Percentiles rank a stretch among this genome's conserved stretches.
Evolutionary conservation across 2,113 vertebrate genomes (phyloP).

Genomic region (Phrynocephalus versicolor): DNA sequence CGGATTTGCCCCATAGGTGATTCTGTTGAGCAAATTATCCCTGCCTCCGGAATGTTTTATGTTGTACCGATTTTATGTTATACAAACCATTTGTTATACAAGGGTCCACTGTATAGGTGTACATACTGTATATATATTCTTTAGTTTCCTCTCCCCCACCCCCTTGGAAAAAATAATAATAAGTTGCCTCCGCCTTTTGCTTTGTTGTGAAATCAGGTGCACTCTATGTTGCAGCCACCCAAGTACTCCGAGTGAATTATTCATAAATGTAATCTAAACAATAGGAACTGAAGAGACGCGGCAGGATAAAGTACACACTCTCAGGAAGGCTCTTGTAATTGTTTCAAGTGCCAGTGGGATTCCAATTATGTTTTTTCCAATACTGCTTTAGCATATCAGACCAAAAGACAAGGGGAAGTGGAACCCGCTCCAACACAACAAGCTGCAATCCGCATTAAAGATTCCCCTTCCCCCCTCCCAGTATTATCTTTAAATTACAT

Average conservation of each 20-base stretch:
- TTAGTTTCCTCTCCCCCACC: no score
- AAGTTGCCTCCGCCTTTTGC: background rate
- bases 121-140: background rate
- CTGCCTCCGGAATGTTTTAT: no score
- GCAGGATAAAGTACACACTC: fast-evolving
- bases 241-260: conserved; percentile 44
- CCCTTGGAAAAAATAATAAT: background rate
- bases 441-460: background rate
- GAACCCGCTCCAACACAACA: background rate
- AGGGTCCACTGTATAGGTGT: no score
- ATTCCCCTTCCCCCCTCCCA: no score
- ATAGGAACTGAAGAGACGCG: conserved; percentile 30
- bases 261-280: conserved; percentile 42
- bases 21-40: no score
- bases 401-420: fast-evolving
- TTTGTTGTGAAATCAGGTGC: conserved; percentile 30
- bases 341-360: conserved; percentile 26
- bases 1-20: no score
- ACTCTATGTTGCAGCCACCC: background rate
- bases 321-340: conserved; percentile 22
- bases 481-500: conserved; percentile 18
- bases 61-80: no score
- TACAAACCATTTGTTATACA: no score
- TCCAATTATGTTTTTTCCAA: background rate
- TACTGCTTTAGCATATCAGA: background rate